These are phyloP conservation scores for Gonioctena quinquepunctata DNA, from an alignment of 1,140 invertebrate genomes.

Conservation along the genomic window DNA sequence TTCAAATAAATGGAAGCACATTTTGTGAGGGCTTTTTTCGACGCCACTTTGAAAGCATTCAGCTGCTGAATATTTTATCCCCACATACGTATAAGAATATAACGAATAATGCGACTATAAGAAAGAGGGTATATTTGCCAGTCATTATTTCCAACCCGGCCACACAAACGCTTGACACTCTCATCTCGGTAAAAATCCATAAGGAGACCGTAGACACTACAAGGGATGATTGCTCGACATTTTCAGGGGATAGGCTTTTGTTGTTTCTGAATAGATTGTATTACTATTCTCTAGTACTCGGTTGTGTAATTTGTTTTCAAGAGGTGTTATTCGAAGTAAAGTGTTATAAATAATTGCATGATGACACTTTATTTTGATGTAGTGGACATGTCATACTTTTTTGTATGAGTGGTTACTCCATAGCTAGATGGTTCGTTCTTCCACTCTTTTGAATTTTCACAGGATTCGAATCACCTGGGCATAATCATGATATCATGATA, in stretches of 20 bases:
- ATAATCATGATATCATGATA: no score
- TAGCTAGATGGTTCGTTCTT: no score
- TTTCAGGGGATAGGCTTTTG: not conserved
- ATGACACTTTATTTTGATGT: not conserved
- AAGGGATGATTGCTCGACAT: not conserved
- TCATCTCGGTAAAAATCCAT: not conserved
- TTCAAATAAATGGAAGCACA: no score
- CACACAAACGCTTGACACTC: not conserved
- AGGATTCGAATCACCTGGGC: no score
- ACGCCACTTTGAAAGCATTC: not conserved
- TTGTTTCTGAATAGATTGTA: not conserved
- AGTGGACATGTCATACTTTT: not conserved
- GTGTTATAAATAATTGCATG: not conserved
- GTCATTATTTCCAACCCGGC: not conserved
- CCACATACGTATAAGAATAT: not conserved
- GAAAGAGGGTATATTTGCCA: not conserved
- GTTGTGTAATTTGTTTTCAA: not conserved
- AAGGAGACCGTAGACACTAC: not conserved
- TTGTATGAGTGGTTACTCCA: no score
- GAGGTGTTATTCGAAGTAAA: not conserved
- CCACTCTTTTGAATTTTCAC: no score
- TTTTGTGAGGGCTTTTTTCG: no score
- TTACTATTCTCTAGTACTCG: not conserved
- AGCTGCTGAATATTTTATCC: not conserved
- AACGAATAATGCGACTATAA: not conserved